phyloP scores from a whole-genome alignment of 2,113 vertebrate species.

The Corythoichthys intestinalis region DNA sequence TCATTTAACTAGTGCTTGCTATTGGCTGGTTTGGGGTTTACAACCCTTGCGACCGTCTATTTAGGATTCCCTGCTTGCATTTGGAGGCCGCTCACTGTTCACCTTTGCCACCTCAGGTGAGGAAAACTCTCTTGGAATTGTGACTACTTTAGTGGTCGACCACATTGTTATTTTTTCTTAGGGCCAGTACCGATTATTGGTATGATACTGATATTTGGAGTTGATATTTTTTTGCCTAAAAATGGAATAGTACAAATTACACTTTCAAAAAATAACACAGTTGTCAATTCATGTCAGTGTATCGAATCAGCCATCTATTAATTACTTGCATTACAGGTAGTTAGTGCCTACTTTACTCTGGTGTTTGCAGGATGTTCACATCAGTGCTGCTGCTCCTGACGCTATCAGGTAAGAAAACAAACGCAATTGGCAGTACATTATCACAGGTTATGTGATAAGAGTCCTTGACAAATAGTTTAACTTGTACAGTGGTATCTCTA shows the following conservation, averaged over 20 bases:
- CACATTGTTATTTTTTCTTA: no score
- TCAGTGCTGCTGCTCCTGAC: constrained; percentile 43
- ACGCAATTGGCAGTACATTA: neutral
- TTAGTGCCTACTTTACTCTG: neutral
- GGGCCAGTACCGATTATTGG: no score
- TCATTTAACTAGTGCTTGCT: neutral
- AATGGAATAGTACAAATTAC: no score
- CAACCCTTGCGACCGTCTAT: constrained; percentile 17
- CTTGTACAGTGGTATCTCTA: no score
- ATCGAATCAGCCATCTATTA: no score
- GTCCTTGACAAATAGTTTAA: neutral
- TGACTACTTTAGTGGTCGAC: neutral
- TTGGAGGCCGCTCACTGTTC: constrained; percentile 10
- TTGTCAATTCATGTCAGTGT: no score
- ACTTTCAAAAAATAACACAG: no score
- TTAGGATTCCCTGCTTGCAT: neutral
- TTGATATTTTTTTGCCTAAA: no score
- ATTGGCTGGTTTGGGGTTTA: constrained; percentile 28
- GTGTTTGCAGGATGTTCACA: constrained; percentile 53
- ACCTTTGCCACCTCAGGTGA: constrained; percentile 39
- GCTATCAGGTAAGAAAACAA: constrained; percentile 51
- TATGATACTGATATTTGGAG: no score
- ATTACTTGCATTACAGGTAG: neutral
- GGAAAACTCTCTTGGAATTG: neutral
- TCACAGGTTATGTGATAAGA: neutral